Evolutionary conservation across 2,113 vertebrate genomes (phyloP), one percentile per base, ranked within the genome.

Genomic region (Tychaedon coryphoeus): DNA sequence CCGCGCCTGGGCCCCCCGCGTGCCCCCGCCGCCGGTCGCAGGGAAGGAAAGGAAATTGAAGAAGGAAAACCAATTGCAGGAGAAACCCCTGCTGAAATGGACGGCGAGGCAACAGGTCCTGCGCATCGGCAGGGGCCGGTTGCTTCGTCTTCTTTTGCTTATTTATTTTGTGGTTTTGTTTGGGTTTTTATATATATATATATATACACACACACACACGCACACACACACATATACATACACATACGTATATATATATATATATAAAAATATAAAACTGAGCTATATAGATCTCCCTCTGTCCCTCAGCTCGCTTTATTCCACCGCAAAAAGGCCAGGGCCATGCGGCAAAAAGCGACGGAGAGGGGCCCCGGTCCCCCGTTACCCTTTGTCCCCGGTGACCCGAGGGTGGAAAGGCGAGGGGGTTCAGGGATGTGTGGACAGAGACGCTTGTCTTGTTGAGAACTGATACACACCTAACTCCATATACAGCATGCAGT

Each of bases 401-500:
- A 36, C 85, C 94, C 93, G 58, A 88, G 57, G 79, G 66, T 7
- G 7, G 70, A 58, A 71, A 70, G 77, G 79, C 62, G 92, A 94
- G 60, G 90, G 95, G 91, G 86, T 64, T 73, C 65, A 95, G 97
- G 95, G 96, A 94, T 93, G 93, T 85, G 96, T 86, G 89, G 96
- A 95, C 95, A 86, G 94, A 97, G 97, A 97, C 95, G 87, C 96
- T 96, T 81, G 88, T 97, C 95, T 95, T 88, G 76, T 89, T 92
- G 95, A 93, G 96, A 96, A 96, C 96, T 96, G 90, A 97, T 96
- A 97, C 97, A 97, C 97, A 98, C 97, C 97, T 97, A 97, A 97
- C 94, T 97, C 97, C 98, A 97, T 97, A 97, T 97, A 98, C 96
- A 98, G 97, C 98, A 98, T 98, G 98, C 98, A 98, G 96, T 97